Evolutionary conservation across 1,140 invertebrate genomes (phyloP).

Genomic region (Vollenhovia emeryi): DNA sequence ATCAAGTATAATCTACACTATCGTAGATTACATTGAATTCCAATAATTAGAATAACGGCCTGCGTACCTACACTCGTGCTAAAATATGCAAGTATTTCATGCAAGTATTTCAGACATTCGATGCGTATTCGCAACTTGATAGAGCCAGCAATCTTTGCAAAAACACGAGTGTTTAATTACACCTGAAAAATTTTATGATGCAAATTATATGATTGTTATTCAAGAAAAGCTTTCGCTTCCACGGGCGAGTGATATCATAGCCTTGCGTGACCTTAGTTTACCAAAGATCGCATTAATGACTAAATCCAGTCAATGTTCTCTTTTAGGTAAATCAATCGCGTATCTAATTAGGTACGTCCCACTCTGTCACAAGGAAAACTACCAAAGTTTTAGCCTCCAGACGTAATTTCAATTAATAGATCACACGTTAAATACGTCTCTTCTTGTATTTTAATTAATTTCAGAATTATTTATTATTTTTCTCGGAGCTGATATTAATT

Average conservation of each 20-base stretch:
- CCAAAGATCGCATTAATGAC: not conserved
- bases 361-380: not conserved
- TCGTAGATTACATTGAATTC: not conserved
- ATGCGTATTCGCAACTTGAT: not conserved
- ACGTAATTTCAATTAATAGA: not conserved
- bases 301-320: slow-evolving; percentile 3
- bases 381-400: not conserved
- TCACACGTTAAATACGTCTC: too few relatives aligned
- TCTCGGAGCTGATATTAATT: not conserved
- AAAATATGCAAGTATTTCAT: slow-evolving; percentile 2
- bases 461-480: not conserved
- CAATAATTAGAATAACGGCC: not conserved
- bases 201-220: slow-evolving; percentile 69
- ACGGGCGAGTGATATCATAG: slow-evolving; percentile 40
- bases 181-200: slow-evolving; percentile 49
- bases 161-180: not conserved
- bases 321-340: not conserved
- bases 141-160: not conserved
- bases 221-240: slow-evolving; percentile 64
- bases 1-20: not conserved
- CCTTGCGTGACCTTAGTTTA: slow-evolving; percentile 37
- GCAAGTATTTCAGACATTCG: not conserved
- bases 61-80: not conserved
- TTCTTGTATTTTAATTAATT: not conserved
- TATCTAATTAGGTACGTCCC: not conserved